Percentiles rank a stretch among this genome's conserved stretches.
These are phyloP conservation scores for Astatoreochromis straeleni DNA, from an alignment of 2,113 vertebrate species.

Conservation along the genomic window DNA sequence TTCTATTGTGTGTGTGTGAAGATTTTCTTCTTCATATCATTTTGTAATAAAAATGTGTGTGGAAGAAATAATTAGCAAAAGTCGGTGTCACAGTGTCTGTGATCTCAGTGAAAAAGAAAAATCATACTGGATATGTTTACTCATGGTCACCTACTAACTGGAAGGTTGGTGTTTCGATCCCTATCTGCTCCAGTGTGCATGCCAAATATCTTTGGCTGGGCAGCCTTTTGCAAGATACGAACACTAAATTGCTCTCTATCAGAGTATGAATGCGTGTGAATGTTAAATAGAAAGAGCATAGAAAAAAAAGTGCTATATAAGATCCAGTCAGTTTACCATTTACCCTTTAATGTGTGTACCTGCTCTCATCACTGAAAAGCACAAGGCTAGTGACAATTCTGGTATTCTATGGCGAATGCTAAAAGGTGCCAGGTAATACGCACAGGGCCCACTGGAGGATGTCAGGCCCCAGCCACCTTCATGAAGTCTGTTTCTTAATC, in stretches of 20 bases:
- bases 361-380: too few relatives aligned
- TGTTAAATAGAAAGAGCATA: background rate
- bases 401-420: background rate
- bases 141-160: background rate
- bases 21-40: background rate
- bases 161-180: background rate
- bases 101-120: background rate
- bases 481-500: background rate
- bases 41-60: background rate
- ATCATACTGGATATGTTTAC: background rate
- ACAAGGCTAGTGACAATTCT: background rate
- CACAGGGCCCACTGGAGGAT: background rate
- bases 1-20: conserved; percentile 14
- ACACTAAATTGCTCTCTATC: background rate
- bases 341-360: background rate
- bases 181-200: background rate
- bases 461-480: background rate
- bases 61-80: background rate
- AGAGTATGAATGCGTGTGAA: background rate
- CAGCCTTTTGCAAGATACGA: background rate
- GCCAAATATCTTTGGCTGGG: background rate
- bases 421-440: background rate
- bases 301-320: background rate
- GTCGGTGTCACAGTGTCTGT: background rate
- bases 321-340: background rate